These are phyloP conservation scores for Ditula angustiorana DNA, from an alignment of 2,888 invertebrate genomes.

Conservation along the genomic window DNA sequence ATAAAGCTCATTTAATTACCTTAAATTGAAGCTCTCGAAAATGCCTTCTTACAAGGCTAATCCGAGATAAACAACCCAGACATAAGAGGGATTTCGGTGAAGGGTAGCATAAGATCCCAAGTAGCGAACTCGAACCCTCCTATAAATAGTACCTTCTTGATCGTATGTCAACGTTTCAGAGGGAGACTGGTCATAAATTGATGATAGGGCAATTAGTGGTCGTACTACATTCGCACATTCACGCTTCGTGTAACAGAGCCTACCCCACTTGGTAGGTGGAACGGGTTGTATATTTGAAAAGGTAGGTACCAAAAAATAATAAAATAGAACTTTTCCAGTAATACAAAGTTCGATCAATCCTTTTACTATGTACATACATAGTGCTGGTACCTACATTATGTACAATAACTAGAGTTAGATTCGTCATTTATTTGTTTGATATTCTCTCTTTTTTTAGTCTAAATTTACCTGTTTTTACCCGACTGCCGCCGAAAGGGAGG, in stretches of 20 bases:
- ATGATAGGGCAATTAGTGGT: conserved; percentile 14
- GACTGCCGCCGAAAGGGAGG: too few species aligned
- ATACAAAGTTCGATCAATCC: too few species aligned
- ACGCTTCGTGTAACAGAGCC: background rate
- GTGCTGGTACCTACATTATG: too few species aligned
- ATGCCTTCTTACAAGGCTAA: conserved; percentile 16
- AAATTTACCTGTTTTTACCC: too few species aligned
- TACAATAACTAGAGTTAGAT: too few species aligned
- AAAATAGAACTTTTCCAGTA: too few species aligned
- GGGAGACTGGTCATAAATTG: conserved; percentile 5
- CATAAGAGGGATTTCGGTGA: conserved; percentile 19
- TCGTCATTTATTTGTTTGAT: too few species aligned
- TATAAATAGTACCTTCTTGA: conserved; percentile 18
- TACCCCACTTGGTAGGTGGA: background rate
- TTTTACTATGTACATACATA: too few species aligned
- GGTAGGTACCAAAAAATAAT: too few species aligned
- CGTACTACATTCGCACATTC: background rate
- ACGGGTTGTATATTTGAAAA: background rate
- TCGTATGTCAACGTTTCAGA: conserved; percentile 15
- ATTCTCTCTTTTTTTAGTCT: too few species aligned
- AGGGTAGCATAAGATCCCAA: conserved; percentile 20
- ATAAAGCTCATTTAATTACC: conserved; percentile 5
- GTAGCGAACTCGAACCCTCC: conserved; percentile 18
- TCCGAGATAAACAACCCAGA: conserved; percentile 16
- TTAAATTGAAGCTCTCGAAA: conserved; percentile 6